A percentile compares a stretch with the other conserved stretches of the same genome.
Conservation (phyloP, 1,140 invertebrate species). For the Pseudobourletiella spinata region DNA sequence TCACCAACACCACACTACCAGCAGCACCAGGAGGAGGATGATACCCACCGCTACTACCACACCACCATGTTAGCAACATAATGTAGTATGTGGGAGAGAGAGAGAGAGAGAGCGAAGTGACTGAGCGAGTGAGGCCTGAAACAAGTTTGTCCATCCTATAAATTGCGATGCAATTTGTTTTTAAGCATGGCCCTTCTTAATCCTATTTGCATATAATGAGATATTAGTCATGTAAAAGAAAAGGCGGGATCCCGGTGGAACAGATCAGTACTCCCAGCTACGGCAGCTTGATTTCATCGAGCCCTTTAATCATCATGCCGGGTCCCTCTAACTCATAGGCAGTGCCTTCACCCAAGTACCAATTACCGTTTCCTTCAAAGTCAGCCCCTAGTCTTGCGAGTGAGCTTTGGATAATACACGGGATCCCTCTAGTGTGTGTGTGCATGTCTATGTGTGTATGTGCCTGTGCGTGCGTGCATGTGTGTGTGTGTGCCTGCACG, state of each 20-base stretch:
- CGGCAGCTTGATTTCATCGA: constrained; percentile 26
- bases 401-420: no score
- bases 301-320: constrained; percentile 27
- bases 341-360: constrained; percentile 11
- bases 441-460: no score
- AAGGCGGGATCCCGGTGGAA: constrained; percentile 6
- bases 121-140: background rate
- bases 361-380: constrained; percentile 16
- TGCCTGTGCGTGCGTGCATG: no score
- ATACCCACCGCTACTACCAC: no score
- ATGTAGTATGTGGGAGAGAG: no score
- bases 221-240: constrained; percentile 24
- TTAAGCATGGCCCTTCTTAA: constrained; percentile 23
- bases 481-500: no score
- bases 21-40: no score
- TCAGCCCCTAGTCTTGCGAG: no score
- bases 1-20: no score
- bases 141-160: constrained; percentile 14
- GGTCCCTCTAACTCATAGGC: constrained; percentile 12
- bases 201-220: constrained; percentile 34
- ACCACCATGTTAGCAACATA: no score
- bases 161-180: constrained; percentile 25
- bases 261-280: background rate
- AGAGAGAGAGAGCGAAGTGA: no score
- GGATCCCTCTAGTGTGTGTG: no score